These are phyloP conservation scores for Cheilosia vulpina DNA, from an alignment of 2,888 invertebrate species.

Conservation along the genomic window DNA sequence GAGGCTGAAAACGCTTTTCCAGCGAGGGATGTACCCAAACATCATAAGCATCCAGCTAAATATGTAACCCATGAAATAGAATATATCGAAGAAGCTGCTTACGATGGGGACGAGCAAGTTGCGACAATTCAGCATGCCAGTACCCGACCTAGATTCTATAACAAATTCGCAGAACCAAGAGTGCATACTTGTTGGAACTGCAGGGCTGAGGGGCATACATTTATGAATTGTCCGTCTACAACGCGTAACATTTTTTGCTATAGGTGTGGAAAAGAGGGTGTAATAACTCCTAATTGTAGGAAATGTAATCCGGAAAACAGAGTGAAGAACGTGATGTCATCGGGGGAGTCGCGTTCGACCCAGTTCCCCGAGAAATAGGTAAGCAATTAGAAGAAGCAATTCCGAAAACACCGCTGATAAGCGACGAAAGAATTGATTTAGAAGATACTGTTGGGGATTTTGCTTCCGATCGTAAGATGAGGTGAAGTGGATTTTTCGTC, in stretches of 20 bases:
- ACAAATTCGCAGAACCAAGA: no score
- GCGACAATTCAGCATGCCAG: neutral
- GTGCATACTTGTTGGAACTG: conserved; percentile 11
- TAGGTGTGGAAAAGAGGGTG: neutral
- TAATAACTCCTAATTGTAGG: conserved; percentile 5
- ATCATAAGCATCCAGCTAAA: neutral
- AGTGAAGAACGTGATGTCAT: neutral
- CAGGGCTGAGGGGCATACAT: neutral
- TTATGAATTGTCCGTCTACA: neutral
- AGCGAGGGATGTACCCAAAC: neutral
- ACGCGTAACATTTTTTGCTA: neutral
- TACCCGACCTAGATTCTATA: neutral
- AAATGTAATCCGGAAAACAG: conserved; percentile 12
- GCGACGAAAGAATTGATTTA: no score
- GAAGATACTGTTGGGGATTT: no score
- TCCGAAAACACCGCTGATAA: neutral
- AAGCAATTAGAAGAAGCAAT: neutral
- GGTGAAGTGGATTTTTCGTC: no score
- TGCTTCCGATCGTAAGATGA: no score
- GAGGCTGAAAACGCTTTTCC: conserved; percentile 4
- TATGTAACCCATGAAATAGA: neutral
- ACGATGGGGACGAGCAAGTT: neutral
- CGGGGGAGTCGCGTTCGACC: conserved; percentile 18
- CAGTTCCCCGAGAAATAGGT: neutral
- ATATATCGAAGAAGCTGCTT: neutral